These are phyloP conservation scores for Apodemus sylvaticus DNA, from an alignment of 2,113 vertebrate genomes.

Conservation along the genomic window DNA sequence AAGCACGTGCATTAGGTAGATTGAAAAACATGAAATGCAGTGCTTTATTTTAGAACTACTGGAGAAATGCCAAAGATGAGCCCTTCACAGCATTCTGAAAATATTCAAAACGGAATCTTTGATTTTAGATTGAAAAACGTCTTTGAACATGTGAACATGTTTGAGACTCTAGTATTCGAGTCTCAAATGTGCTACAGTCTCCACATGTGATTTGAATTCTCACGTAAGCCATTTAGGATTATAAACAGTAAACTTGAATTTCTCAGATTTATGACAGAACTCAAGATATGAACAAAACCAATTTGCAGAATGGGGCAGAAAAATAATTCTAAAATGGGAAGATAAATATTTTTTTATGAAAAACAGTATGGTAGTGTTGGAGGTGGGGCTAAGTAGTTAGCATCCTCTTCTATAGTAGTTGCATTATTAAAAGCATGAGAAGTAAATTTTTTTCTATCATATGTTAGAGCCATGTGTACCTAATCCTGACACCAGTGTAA, in stretches of 20 bases:
- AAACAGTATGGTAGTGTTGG: constrained; percentile 49
- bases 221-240: constrained; percentile 47
- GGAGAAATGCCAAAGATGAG: constrained; percentile 75
- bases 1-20: constrained; percentile 23
- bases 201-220: neutral
- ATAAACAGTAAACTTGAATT: neutral
- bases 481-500: constrained; percentile 31
- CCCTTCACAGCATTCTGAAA: constrained; percentile 57
- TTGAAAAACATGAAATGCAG: neutral
- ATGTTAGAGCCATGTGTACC: constrained; percentile 24
- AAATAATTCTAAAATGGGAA: constrained; percentile 34
- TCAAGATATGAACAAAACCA: constrained; percentile 26
- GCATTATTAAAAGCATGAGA: neutral
- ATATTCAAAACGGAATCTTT: constrained; percentile 40
- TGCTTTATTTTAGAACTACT: constrained; percentile 56
- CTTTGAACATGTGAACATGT: constrained; percentile 17
- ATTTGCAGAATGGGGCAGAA: neutral
- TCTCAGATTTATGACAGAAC: constrained; percentile 11
- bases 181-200: constrained; percentile 10
- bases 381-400: neutral
- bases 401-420: constrained; percentile 47
- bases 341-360: constrained; percentile 42
- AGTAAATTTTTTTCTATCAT: neutral
- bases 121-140: constrained; percentile 39
- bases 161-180: constrained; percentile 34